phyloP scores from a whole-genome alignment of 2,797 vertebrate genomes.

The Salmo trutta region DNA sequence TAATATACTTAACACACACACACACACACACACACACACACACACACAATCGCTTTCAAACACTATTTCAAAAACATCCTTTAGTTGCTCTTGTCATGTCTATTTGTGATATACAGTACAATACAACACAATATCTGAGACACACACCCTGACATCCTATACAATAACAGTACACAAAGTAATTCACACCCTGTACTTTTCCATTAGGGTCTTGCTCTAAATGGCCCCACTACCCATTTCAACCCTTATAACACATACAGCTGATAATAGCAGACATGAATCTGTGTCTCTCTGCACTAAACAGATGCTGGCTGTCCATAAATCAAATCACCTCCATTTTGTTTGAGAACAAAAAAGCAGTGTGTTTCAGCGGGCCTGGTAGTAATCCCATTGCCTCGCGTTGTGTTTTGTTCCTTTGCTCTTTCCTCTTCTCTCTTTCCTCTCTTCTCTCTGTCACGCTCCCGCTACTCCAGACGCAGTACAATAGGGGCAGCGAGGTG shows the following conservation, averaged over 20 bases:
- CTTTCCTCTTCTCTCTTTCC: slow-evolving; percentile 43
- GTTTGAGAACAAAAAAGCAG: slow-evolving; percentile 71
- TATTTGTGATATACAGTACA: slow-evolving; percentile 70
- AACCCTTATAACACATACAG: slow-evolving; percentile 69
- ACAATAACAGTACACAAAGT: slow-evolving; percentile 57
- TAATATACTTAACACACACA: background rate
- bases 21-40: slow-evolving; percentile 12
- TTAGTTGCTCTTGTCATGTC: slow-evolving; percentile 60
- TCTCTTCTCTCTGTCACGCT: slow-evolving; percentile 76
- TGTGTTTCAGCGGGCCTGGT: slow-evolving; percentile 69
- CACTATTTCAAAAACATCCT: slow-evolving; percentile 38
- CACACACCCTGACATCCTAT: slow-evolving; percentile 47
- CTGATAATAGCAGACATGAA: slow-evolving; percentile 79
- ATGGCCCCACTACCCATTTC: slow-evolving; percentile 54
- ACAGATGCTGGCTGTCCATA: slow-evolving; percentile 78
- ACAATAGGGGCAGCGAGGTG: slow-evolving; percentile 78
- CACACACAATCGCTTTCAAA: background rate
- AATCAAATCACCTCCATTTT: slow-evolving; percentile 76
- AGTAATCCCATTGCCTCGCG: slow-evolving; percentile 73
- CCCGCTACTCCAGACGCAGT: slow-evolving; percentile 72
- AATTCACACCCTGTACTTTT: slow-evolving; percentile 48
- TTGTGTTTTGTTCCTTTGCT: slow-evolving; percentile 73
- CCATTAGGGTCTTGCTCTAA: background rate
- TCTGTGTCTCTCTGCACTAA: slow-evolving; percentile 74
- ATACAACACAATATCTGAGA: slow-evolving; percentile 60